A percentile compares a stretch with the other conserved stretches of the same genome.
Conservation (phyloP, 2,113 vertebrate genomes). For the Aphelocoma coerulescens region DNA sequence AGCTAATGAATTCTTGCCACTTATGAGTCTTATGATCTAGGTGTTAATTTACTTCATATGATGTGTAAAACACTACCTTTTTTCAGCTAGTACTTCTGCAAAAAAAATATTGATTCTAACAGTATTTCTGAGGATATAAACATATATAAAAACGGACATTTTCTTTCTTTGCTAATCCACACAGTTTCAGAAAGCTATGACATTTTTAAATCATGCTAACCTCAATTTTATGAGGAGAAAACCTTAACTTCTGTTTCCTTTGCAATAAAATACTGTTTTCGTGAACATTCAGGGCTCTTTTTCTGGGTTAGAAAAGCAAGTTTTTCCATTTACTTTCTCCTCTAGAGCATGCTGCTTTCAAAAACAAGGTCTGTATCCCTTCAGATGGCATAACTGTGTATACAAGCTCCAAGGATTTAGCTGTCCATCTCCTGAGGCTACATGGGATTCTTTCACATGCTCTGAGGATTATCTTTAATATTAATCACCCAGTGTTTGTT, state of each 20-base stretch:
- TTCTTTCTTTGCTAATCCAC: not conserved
- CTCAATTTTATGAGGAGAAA: constrained; percentile 2
- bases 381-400: not conserved
- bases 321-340: constrained; percentile 28
- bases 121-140: not conserved
- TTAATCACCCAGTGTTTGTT: constrained; percentile 14
- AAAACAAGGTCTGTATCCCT: not conserved
- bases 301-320: constrained; percentile 28
- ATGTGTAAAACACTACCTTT: not conserved
- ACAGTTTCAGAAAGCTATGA: not conserved
- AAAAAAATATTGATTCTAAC: not conserved
- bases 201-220: not conserved
- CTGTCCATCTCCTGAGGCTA: constrained; percentile 38
- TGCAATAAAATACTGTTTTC: constrained; percentile 28
- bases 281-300: not conserved
- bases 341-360: not conserved
- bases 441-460: not conserved
- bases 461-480: constrained; percentile 25
- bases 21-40: not conserved
- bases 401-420: not conserved
- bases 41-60: not conserved
- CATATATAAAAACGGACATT: not conserved
- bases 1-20: not conserved
- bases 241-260: constrained; percentile 1
- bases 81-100: not conserved